These are phyloP conservation scores for Sinocyclocheilus grahami DNA, from an alignment of 2,113 vertebrate genomes.

Conservation along the genomic window DNA sequence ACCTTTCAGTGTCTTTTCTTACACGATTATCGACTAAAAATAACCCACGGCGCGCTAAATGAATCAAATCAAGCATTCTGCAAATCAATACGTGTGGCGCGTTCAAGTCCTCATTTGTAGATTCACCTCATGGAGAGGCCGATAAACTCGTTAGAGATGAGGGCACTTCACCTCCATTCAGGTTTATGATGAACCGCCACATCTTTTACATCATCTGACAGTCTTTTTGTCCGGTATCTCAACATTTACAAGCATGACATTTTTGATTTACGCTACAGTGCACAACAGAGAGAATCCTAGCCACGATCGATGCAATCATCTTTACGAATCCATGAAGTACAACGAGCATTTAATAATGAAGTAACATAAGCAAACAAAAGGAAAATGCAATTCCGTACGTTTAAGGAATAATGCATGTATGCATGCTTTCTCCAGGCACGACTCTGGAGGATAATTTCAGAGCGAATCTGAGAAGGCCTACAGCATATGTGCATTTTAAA, in stretches of 20 bases:
- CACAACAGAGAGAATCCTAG: not conserved
- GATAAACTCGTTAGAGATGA: slow-evolving; percentile 18
- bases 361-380: not conserved
- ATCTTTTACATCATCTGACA: slow-evolving; percentile 34
- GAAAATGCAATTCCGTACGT: not conserved
- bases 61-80: slow-evolving; percentile 37
- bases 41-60: not conserved
- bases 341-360: not conserved
- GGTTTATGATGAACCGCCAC: slow-evolving; percentile 9
- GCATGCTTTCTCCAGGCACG: not conserved
- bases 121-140: not conserved
- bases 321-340: not conserved
- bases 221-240: not conserved
- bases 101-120: slow-evolving; percentile 21
- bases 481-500: slow-evolving; percentile 69
- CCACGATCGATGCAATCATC: not conserved
- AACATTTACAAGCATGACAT: not conserved
- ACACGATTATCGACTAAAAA: slow-evolving; percentile 26
- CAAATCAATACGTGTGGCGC: slow-evolving; percentile 20
- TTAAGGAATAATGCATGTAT: not conserved
- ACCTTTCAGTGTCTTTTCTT: slow-evolving; percentile 6
- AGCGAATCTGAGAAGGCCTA: slow-evolving; percentile 42
- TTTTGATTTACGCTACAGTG: not conserved
- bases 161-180: slow-evolving; percentile 31
- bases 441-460: slow-evolving; percentile 39